Evolutionary conservation across 2,888 invertebrate genomes (phyloP), one percentile per base, ranked within the genome.

Genomic region (Rhorus exstirpatorius): DNA sequence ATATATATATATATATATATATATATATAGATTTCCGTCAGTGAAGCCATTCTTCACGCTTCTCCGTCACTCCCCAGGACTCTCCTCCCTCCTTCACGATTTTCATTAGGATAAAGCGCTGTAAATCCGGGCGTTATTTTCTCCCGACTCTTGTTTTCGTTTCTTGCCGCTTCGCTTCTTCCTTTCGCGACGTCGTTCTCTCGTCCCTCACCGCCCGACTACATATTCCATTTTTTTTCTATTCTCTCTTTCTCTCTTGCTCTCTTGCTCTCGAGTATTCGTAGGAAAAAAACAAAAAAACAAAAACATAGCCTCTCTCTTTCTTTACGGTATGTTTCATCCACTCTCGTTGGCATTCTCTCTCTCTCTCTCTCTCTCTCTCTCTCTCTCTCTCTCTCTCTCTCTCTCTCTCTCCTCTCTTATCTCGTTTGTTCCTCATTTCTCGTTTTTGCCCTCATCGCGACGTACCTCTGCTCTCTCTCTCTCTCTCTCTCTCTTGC

Each of bases 91-190:
- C 74, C 74, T 83, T 84, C 77, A 87, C 89, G 90, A 90, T 91
- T 91, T 91, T 90, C 90, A 91, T 91, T 90, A 89, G 90, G 87
- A 88, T 89, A 88, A 90, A 89, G 87, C 88, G 88, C 79, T 79
- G 89, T 87, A 88, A 88, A 87, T 89, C 89, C 87, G 84, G 80
- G 85, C 87, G 82, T 85, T 74, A 75, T 55, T 78, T 70, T 81
- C 82, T 83, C 81, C 74, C 68, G 17, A 51, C 38, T 63, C 82
- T 74, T 70, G 81, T 83, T 81, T 76, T 68, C 86, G 77, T 75
- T 84, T 81, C 84, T 85, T 86, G 87, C 85, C 88, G 84, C 86
- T 83, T 86, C 85, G 81, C 83, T 84, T 86, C 84, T 82, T 76
- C 72, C 68, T 77, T 67, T 49, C 65, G 67, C 71, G 77, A 71